Conservation (phyloP, 2,113 vertebrate genomes). For the Natator depressus region DNA sequence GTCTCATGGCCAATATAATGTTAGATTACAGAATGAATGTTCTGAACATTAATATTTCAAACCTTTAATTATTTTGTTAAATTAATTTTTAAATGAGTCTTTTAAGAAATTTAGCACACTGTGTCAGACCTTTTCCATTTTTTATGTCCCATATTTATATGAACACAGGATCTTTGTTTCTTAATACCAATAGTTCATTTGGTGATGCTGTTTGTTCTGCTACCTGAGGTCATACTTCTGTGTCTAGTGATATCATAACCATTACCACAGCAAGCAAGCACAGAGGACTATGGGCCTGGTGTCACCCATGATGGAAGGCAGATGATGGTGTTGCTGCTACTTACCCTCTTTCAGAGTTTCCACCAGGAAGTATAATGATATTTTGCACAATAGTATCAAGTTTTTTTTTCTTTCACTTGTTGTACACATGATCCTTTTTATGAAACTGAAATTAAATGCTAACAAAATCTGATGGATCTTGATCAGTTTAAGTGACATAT, state of each 20-base stretch:
- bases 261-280: background rate
- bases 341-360: constrained; percentile 21
- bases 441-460: background rate
- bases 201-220: background rate
- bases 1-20: background rate
- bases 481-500: constrained; percentile 12
- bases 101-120: background rate
- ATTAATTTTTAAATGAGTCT: background rate
- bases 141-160: background rate
- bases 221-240: background rate
- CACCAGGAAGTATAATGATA: background rate
- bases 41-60: background rate
- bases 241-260: background rate
- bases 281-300: background rate
- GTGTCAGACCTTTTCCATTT: background rate
- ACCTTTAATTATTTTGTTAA: background rate
- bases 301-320: background rate
- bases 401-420: background rate
- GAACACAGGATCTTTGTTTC: background rate
- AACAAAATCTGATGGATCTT: constrained; percentile 26
- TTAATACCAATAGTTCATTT: background rate
- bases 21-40: background rate
- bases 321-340: background rate
- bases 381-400: background rate
- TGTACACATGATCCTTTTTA: constrained; percentile 14